Evolutionary conservation across 2,888 invertebrate species (phyloP).

Genomic region (Ganaspis brasiliensis): DNA sequence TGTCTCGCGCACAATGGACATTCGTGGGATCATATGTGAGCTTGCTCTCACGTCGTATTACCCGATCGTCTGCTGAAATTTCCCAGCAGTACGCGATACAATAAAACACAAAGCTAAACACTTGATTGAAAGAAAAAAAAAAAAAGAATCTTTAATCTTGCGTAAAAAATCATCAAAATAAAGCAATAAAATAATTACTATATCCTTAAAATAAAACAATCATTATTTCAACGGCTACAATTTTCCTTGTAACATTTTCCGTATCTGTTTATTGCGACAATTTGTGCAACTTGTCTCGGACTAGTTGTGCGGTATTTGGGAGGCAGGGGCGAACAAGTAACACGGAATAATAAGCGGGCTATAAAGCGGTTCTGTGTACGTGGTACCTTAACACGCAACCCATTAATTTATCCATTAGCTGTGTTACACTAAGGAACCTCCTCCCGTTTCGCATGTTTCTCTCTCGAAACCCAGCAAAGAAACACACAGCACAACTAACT

Average conservation of each 20-base stretch:
- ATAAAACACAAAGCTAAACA: conserved; percentile 14
- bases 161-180: no score
- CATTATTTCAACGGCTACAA: neutral
- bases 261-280: conserved; percentile 32
- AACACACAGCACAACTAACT: conserved; percentile 48
- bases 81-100: conserved; percentile 68
- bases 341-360: conserved; percentile 59
- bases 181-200: neutral
- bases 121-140: neutral
- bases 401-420: conserved; percentile 67
- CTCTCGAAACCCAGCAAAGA: conserved; percentile 49
- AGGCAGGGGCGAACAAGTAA: conserved; percentile 45
- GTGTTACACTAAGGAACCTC: conserved; percentile 56
- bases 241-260: conserved; percentile 12
- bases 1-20: conserved; percentile 69
- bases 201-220: neutral
- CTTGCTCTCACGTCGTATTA: conserved; percentile 77
- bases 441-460: conserved; percentile 49
- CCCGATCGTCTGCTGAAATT: conserved; percentile 69
- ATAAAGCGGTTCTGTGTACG: conserved; percentile 56
- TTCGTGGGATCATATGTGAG: conserved; percentile 76
- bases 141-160: no score
- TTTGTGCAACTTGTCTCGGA: conserved; percentile 7
- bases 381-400: conserved; percentile 62
- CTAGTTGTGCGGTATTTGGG: conserved; percentile 19